Percentiles rank a stretch among this genome's conserved stretches.
Conservation (phyloP, 1,140 invertebrate genomes). For the Trichomalopsis sarcophagae region DNA sequence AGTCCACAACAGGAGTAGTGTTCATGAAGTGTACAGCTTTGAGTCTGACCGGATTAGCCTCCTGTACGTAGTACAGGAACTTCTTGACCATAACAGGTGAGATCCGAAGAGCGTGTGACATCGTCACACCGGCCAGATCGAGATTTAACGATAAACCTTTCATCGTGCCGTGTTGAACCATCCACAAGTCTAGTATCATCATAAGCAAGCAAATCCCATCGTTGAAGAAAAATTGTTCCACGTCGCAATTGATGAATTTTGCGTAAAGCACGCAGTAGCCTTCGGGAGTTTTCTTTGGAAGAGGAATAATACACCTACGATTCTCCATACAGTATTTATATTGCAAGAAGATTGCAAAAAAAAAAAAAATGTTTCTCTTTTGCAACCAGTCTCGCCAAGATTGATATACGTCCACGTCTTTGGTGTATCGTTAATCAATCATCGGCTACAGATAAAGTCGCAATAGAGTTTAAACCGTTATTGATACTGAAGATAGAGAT, state of each 20-base stretch:
- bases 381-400: too few species aligned
- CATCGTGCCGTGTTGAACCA: conserved; percentile 75
- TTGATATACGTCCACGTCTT: too few species aligned
- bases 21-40: conserved; percentile 83
- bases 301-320: conserved; percentile 37
- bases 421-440: too few species aligned
- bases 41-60: conserved; percentile 79
- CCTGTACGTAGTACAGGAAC: conserved; percentile 80
- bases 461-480: not conserved
- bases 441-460: not conserved
- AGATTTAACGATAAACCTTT: conserved; percentile 77
- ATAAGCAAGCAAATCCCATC: conserved; percentile 73
- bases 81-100: conserved; percentile 79
- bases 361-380: not conserved
- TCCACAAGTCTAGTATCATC: conserved; percentile 77
- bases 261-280: conserved; percentile 76
- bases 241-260: conserved; percentile 75
- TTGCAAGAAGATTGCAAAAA: not conserved
- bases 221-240: conserved; percentile 77
- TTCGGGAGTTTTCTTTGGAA: conserved; percentile 72
- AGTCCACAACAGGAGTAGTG: conserved; percentile 80
- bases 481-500: not conserved
- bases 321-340: not conserved
- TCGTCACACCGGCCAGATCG: conserved; percentile 76
- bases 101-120: conserved; percentile 78